These are phyloP conservation scores for Monarcha castaneiventris DNA, from an alignment of 2,113 vertebrate genomes.

Conservation along the genomic window DNA sequence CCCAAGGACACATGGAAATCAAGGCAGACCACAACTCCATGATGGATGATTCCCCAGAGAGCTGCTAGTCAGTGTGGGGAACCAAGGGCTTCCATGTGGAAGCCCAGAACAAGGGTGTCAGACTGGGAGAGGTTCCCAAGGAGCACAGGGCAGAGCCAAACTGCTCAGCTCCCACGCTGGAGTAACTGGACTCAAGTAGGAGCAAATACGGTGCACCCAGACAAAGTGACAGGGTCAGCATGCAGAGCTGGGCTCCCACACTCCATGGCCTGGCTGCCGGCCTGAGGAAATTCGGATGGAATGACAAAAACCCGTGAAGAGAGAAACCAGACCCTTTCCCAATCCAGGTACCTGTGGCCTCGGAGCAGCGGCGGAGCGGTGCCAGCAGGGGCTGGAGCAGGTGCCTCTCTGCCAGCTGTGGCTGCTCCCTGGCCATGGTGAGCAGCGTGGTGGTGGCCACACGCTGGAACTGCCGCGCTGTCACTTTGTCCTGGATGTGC, in stretches of 20 bases:
- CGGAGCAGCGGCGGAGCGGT: constrained; percentile 75
- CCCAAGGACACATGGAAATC: neutral
- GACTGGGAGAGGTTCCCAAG: neutral
- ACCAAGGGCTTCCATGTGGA: accelerated
- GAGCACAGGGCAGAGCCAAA: neutral
- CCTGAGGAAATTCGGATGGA: neutral
- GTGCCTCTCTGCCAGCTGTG: constrained; percentile 75
- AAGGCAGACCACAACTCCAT: neutral
- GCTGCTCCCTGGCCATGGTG: constrained; percentile 76
- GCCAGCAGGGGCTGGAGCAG: constrained; percentile 81
- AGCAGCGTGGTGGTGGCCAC: constrained; percentile 84
- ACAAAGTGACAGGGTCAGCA: neutral
- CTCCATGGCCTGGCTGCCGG: neutral
- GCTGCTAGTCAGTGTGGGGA: neutral
- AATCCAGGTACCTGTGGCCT: constrained; percentile 54
- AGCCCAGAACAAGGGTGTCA: neutral
- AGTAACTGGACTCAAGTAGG: neutral
- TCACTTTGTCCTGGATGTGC: constrained; percentile 83
- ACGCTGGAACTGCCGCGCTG: constrained; percentile 84
- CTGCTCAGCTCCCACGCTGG: neutral
- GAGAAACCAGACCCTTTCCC: accelerated
- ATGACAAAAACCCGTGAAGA: neutral
- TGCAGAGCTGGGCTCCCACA: neutral
- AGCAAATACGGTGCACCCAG: accelerated
- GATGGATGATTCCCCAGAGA: neutral